These are phyloP conservation scores for Erythrocercus mccallii DNA, from an alignment of 2,113 vertebrate species.

Conservation along the genomic window DNA sequence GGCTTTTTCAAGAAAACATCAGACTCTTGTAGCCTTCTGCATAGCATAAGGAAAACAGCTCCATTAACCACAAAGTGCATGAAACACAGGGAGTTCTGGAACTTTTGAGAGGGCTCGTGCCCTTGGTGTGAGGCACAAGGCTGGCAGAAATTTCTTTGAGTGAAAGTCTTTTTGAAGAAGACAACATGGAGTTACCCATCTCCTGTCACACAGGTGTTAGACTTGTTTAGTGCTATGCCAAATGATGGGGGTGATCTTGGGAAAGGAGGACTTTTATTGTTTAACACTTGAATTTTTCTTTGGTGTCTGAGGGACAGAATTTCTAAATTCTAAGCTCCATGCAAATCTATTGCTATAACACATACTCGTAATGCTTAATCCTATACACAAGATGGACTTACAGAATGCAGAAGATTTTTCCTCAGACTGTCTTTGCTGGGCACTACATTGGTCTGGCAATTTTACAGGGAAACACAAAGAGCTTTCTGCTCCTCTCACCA, in stretches of 20 bases:
- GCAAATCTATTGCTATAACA: not conserved
- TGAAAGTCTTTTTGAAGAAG: not conserved
- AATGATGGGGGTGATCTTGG: fast-evolving
- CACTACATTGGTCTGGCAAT: not conserved
- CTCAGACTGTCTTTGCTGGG: not conserved
- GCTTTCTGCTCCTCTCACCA: not conserved
- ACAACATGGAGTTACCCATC: not conserved
- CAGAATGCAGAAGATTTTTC: not conserved
- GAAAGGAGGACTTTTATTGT: not conserved
- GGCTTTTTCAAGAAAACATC: not conserved
- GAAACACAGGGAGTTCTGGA: not conserved
- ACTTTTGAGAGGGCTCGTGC: fast-evolving
- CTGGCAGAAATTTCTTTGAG: not conserved
- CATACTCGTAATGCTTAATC: not conserved
- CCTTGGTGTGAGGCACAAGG: not conserved
- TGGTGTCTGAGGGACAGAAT: not conserved
- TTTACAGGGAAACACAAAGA: not conserved
- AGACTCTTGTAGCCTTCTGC: not conserved
- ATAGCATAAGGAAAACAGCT: not conserved
- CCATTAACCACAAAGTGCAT: not conserved
- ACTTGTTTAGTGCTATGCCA: not conserved
- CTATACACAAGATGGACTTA: not conserved
- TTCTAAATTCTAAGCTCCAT: not conserved
- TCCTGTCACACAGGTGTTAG: not conserved
- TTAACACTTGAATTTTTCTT: not conserved